These are phyloP conservation scores for Epinotia nisella DNA, from an alignment of 2,888 invertebrate species.

Conservation along the genomic window DNA sequence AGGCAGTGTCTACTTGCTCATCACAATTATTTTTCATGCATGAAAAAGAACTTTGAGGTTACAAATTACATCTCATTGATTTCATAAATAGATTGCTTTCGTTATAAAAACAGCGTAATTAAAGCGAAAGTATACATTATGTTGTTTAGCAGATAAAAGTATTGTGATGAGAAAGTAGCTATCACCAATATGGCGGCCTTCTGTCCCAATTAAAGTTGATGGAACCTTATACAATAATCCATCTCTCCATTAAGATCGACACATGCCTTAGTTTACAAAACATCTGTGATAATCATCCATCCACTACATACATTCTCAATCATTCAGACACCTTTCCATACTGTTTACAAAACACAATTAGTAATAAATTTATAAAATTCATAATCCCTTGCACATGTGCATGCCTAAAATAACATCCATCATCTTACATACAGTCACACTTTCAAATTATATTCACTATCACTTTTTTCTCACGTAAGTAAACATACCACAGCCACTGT, in stretches of 20 bases:
- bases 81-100: conserved; percentile 5
- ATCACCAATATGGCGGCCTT: conserved; percentile 82
- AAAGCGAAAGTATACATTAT: background rate
- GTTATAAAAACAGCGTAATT: background rate
- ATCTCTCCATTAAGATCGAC: conserved; percentile 73
- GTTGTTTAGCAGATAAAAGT: conserved; percentile 10
- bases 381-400: conserved; percentile 84
- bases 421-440: conserved; percentile 68
- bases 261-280: conserved; percentile 78
- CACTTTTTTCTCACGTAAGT: conserved; percentile 79
- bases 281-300: conserved; percentile 68
- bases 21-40: conserved; percentile 57
- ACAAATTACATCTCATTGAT: background rate
- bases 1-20: conserved; percentile 71
- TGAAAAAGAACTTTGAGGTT: conserved; percentile 17
- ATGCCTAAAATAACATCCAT: conserved; percentile 83
- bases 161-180: conserved; percentile 70
- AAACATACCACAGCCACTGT: conserved; percentile 85
- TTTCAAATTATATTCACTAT: conserved; percentile 61
- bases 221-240: conserved; percentile 78
- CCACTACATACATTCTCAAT: conserved; percentile 58
- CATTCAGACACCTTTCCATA: conserved; percentile 68
- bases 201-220: conserved; percentile 70
- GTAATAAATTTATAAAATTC: conserved; percentile 80
- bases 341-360: conserved; percentile 77